A percentile compares a stretch with the other conserved stretches of the same genome.
phyloP scores from a whole-genome alignment of 1,140 invertebrate genomes.

The Zaprionus vittiger region DNA sequence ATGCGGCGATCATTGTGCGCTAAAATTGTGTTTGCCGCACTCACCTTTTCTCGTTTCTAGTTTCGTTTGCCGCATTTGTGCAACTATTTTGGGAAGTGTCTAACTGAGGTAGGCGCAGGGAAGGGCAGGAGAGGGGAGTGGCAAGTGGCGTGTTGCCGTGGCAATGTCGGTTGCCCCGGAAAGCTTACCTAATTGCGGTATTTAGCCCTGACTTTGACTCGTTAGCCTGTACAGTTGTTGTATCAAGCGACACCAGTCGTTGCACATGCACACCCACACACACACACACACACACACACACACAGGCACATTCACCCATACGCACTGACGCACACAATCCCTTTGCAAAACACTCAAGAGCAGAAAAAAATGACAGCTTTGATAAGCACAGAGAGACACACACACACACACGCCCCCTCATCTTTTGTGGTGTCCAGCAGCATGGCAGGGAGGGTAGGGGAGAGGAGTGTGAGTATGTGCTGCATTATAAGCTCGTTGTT shows the following conservation, averaged over 20 bases:
- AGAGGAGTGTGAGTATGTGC: background rate
- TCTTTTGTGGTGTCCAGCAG: background rate
- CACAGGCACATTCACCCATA: background rate
- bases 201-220: conserved; percentile 64
- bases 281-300: background rate
- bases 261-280: conserved; percentile 2
- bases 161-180: background rate
- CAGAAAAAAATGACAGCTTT: conserved; percentile 37
- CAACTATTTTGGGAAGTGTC: conserved; percentile 13
- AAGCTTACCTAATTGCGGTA: conserved; percentile 61
- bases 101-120: background rate
- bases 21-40: conserved; percentile 17
- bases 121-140: background rate
- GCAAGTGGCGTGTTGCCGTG: background rate
- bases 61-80: background rate
- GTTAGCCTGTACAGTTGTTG: conserved; percentile 30
- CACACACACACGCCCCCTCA: background rate
- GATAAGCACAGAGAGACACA: conserved; percentile 12
- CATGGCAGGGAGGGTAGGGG: background rate
- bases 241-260: conserved; percentile 14
- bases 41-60: background rate
- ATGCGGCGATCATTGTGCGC: conserved; percentile 15
- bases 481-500: conserved; percentile 12
- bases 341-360: conserved; percentile 26
- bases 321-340: conserved; percentile 23